Base-by-base conservation (phyloP, 2,113 vertebrate genomes). In the Callopanchax toddi region DNA sequence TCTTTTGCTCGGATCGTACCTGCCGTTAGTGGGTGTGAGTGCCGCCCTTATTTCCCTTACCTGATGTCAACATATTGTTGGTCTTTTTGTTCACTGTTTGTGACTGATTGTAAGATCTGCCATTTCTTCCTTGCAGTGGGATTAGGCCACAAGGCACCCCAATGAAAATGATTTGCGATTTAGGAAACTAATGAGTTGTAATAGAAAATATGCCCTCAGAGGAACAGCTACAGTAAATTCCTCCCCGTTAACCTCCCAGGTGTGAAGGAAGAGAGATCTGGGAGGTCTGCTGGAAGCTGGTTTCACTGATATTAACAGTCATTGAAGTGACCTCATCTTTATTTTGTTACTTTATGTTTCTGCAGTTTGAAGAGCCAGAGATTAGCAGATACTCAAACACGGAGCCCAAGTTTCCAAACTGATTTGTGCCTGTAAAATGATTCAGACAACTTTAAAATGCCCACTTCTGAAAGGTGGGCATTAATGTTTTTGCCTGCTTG, bases 131-230 rank as follows among this genome's bases (percentile, higher is more conserved):
- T 60, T 42, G 12, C 22, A 4, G 21, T 62, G 72, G 72, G 69
- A 76, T 83, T 65, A 67, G 69, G 82, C 83, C 78, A 29, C 68
- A 61, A 81, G 81, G 73, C 40, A 43, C 66, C 75, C 42, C 52
- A 0, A 32, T 71, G 57, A 60, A 86, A 86, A 86, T 83, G 81
- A 85, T 78, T 60, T 66, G 73, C 54, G 46, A 79, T 79, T 83
- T 77, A 79, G 71, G 71, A 71, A 85, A 61, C 76, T 87, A 88
- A 87, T 85, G 76, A 86, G 65, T 59, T 82, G 67, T 85, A 86
- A 86, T 87, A 76, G 81, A 84, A 76, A 69, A 67, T 44, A 56
- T 81, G 75, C 36, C 36, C 36, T 37, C 36, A 11, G 36, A 37
- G 36, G 12, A 37, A 37, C 36, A 37, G 36, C 63, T 63, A 66